Conservation (phyloP, 2,888 invertebrate species). For the Aricia artaxerxes region DNA sequence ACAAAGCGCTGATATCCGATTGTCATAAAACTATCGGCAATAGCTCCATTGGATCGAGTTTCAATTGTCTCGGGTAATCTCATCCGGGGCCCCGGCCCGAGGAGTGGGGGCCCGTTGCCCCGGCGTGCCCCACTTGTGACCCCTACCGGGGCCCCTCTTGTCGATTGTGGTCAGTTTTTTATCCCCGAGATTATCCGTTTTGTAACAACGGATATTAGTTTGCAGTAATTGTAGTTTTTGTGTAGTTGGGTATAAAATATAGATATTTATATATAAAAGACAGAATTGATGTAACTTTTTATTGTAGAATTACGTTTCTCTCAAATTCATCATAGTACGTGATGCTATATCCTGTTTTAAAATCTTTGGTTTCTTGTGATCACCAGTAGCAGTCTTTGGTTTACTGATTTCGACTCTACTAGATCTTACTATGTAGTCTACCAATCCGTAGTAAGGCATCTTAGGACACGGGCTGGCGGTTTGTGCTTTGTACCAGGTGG, state of each 20-base stretch:
- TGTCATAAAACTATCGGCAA: neutral
- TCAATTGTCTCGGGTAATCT: constrained; percentile 16
- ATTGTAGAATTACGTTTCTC: too few species aligned
- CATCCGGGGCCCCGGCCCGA: neutral
- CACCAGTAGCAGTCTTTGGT: too few species aligned
- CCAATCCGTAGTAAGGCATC: too few species aligned
- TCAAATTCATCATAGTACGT: too few species aligned
- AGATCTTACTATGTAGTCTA: too few species aligned
- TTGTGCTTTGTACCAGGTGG: too few species aligned
- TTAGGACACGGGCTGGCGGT: too few species aligned
- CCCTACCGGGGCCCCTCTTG: neutral
- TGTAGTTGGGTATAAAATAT: neutral
- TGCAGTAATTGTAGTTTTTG: neutral
- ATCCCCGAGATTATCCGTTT: neutral
- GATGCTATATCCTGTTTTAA: too few species aligned
- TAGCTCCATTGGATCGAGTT: constrained; percentile 6
- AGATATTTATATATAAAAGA: too few species aligned
- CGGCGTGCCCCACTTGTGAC: neutral
- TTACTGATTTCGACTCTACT: too few species aligned
- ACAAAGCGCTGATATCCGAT: constrained; percentile 5
- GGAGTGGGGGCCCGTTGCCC: neutral
- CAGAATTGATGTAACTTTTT: too few species aligned
- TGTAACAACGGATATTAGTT: neutral
- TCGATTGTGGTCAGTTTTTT: constrained; percentile 5
- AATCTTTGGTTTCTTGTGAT: too few species aligned